Conservation (phyloP, 2,888 invertebrate species). For the Lochmaea capreae region DNA sequence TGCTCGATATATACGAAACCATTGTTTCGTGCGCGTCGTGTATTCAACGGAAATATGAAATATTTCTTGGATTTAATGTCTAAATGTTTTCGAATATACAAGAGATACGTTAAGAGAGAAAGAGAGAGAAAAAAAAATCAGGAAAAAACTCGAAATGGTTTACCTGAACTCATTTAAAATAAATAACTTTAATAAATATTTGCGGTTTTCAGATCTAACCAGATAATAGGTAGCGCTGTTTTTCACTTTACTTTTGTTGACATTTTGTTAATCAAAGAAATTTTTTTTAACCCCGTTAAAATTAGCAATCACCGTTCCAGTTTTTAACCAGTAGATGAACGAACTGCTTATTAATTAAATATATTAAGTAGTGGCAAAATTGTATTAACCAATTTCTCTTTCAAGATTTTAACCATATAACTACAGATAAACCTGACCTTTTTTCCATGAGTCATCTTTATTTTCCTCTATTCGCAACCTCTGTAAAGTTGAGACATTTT, state of each 20-base stretch:
- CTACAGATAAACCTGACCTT: no score
- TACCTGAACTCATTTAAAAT: constrained; percentile 2
- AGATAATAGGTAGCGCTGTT: no score
- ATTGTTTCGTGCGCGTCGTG: constrained; percentile 31
- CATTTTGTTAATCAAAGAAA: not conserved
- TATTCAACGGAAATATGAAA: constrained; percentile 29
- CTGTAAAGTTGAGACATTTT: no score
- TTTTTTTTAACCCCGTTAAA: not conserved
- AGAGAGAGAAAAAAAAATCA: not conserved
- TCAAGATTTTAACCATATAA: no score
- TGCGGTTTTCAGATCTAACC: not conserved
- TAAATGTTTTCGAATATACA: constrained; percentile 5
- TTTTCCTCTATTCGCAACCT: no score
- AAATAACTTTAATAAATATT: not conserved
- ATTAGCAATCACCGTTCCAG: no score
- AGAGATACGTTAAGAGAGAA: not conserved
- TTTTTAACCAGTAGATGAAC: no score
- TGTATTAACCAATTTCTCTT: no score
- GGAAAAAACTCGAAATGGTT: not conserved
- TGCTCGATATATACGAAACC: constrained; percentile 34
- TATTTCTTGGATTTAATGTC: constrained; percentile 21
- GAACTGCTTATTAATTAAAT: no score
- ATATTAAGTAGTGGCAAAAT: no score
- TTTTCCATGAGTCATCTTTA: no score
- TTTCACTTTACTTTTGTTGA: not conserved